Evolutionary conservation across 2,113 vertebrate species (phyloP).

Genomic region (Osmerus mordax): DNA sequence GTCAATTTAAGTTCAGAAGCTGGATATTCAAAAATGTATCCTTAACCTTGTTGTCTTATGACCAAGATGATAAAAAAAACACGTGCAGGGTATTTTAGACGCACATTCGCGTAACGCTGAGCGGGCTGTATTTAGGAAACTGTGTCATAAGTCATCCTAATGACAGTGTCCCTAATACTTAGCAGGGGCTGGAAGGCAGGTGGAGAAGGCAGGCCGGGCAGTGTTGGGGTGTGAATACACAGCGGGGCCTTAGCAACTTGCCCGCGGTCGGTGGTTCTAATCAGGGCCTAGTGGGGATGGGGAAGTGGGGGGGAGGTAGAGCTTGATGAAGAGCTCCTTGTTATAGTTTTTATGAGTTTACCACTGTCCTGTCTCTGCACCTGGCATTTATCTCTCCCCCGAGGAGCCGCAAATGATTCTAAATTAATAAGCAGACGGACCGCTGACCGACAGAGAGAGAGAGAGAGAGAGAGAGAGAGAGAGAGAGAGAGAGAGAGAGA

Average conservation of each 20-base stretch:
- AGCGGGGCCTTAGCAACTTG: neutral
- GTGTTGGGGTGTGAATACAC: conserved; percentile 30
- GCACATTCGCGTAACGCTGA: too few species aligned
- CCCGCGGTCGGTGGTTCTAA: conserved; percentile 66
- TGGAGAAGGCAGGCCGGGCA: conserved; percentile 12
- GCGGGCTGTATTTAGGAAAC: too few species aligned
- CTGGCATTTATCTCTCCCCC: conserved; percentile 75
- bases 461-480: conserved; percentile 17
- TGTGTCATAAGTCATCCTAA: conserved; percentile 39
- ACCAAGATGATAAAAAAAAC: too few species aligned
- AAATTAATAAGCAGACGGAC: conserved; percentile 76
- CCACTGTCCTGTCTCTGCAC: conserved; percentile 65
- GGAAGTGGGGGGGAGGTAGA: conserved; percentile 36
- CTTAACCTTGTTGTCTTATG: too few species aligned
- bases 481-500: neutral
- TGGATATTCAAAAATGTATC: too few species aligned
- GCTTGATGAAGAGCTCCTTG: conserved; percentile 65
- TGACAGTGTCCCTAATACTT: conserved; percentile 23
- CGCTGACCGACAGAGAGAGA: conserved; percentile 37
- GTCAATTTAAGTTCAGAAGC: too few species aligned
- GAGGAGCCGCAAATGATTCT: conserved; percentile 72
- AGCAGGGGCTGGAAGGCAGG: conserved; percentile 32
- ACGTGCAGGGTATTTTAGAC: too few species aligned
- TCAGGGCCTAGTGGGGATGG: conserved; percentile 59
- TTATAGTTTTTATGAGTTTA: conserved; percentile 79